Evolutionary conservation across 2,797 vertebrate species (phyloP).

Genomic region (Gambusia yucatana): DNA sequence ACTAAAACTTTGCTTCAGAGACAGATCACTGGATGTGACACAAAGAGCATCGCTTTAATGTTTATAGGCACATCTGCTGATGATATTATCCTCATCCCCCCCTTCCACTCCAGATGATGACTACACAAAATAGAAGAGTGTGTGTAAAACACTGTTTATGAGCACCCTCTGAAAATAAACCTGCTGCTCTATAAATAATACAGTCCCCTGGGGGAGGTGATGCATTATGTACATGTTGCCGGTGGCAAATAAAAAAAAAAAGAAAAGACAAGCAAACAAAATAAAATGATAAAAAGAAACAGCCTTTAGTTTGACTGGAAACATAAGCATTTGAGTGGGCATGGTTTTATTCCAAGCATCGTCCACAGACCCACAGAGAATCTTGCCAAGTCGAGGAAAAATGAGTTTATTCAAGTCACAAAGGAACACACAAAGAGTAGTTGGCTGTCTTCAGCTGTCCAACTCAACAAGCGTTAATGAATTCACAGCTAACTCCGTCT

Average conservation of each 20-base stretch:
- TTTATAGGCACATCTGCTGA: constrained; percentile 74
- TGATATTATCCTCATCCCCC: constrained; percentile 56
- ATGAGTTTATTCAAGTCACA: constrained; percentile 52
- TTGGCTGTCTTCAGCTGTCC: constrained; percentile 28
- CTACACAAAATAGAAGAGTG: constrained; percentile 52
- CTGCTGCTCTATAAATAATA: constrained; percentile 75
- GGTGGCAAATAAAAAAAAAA: constrained; percentile 22
- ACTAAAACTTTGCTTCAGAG: constrained; percentile 18
- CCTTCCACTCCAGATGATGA: constrained; percentile 63
- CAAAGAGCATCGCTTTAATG: constrained; percentile 60
- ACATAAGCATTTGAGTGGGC: constrained; percentile 34
- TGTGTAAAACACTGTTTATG: constrained; percentile 58
- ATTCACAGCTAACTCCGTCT: constrained; percentile 41
- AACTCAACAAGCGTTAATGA: constrained; percentile 17
- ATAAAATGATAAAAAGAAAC: constrained; percentile 13
- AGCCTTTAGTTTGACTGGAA: constrained; percentile 53
- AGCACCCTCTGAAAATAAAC: constrained; percentile 76
- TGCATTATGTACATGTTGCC: constrained; percentile 75
- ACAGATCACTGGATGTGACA: constrained; percentile 51
- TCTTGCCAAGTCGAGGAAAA: constrained; percentile 39
- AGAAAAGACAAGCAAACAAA: neutral
- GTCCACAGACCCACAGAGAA: constrained; percentile 8
- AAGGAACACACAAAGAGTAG: constrained; percentile 35
- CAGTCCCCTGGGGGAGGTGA: constrained; percentile 60
- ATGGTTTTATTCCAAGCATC: constrained; percentile 30